Evolutionary conservation across 2,888 invertebrate genomes (phyloP).

Genomic region (Aspidiotus rigidus): DNA sequence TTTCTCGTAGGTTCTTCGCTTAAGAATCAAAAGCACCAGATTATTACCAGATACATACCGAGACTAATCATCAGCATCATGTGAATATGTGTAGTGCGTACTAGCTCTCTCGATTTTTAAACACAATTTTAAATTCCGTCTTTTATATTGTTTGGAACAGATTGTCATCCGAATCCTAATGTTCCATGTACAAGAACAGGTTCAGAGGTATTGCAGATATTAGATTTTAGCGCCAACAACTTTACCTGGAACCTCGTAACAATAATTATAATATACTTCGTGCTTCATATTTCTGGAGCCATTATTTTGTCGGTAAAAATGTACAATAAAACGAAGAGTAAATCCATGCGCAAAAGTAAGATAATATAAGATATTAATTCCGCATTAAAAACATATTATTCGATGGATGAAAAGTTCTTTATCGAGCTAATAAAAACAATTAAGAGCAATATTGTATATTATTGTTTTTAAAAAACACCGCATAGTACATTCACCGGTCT

Average conservation of each 20-base stretch:
- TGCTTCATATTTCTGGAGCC: neutral
- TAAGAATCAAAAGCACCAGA: too few species aligned
- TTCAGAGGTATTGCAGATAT: slow-evolving; percentile 59
- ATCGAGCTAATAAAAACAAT: too few species aligned
- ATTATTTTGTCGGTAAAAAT: slow-evolving; percentile 3
- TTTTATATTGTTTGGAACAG: neutral
- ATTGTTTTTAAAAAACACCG: too few species aligned
- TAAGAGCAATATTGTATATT: too few species aligned
- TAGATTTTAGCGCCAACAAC: slow-evolving; percentile 54
- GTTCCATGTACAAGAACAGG: slow-evolving; percentile 65
- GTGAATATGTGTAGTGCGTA: too few species aligned
- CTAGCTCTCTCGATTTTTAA: too few species aligned
- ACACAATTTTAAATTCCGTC: too few species aligned
- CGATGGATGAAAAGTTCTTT: too few species aligned
- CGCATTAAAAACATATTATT: neutral
- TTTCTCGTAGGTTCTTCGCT: too few species aligned
- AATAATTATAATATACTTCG: slow-evolving; percentile 13
- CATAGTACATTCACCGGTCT: too few species aligned
- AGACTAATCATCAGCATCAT: too few species aligned
- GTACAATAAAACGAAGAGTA: slow-evolving; percentile 14
- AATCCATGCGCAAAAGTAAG: neutral
- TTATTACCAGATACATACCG: too few species aligned
- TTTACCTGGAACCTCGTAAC: neutral
- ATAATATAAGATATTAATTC: neutral
- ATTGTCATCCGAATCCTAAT: slow-evolving; percentile 43